Evolutionary conservation across 2,888 invertebrate species (phyloP).

Genomic region (Beris morrisii): DNA sequence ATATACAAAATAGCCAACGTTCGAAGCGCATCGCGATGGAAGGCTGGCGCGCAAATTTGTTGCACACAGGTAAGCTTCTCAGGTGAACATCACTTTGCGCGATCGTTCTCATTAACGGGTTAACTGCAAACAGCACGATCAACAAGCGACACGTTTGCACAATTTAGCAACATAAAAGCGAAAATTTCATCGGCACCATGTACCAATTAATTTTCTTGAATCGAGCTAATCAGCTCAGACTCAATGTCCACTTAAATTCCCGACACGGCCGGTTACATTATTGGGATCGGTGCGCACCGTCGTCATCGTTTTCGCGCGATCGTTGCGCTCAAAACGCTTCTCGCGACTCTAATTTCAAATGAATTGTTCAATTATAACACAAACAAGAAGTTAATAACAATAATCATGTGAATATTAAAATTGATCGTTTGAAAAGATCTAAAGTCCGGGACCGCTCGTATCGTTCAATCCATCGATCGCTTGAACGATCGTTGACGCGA

Average conservation of each 20-base stretch:
- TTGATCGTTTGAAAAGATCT: slow-evolving; percentile 28
- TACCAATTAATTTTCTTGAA: slow-evolving; percentile 44
- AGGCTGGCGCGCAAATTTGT: slow-evolving; percentile 5
- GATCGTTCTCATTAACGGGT: slow-evolving; percentile 21
- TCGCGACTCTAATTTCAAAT: slow-evolving; percentile 40
- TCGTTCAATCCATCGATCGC: slow-evolving; percentile 13
- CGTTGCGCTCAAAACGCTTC: slow-evolving; percentile 5
- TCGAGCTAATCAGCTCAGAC: slow-evolving; percentile 42
- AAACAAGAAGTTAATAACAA: slow-evolving; percentile 45
- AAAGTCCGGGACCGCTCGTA: slow-evolving; percentile 11
- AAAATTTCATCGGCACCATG: slow-evolving; percentile 36
- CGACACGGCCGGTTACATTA: background rate
- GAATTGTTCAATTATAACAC: slow-evolving; percentile 46
- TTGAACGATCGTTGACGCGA: slow-evolving; percentile 6
- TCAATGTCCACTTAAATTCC: slow-evolving; percentile 32
- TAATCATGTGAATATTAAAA: slow-evolving; percentile 41
- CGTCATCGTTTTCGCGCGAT: slow-evolving; percentile 4
- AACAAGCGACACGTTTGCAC: slow-evolving; percentile 35
- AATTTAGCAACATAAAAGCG: slow-evolving; percentile 36
- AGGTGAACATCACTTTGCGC: slow-evolving; percentile 10
- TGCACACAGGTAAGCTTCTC: background rate
- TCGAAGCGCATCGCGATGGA: too few relatives aligned
- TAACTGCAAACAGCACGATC: slow-evolving; percentile 28
- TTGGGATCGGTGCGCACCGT: background rate
- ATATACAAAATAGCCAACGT: too few relatives aligned